Evolutionary conservation across 2,888 invertebrate species (phyloP).

Genomic region (Pomacea canaliculata): DNA sequence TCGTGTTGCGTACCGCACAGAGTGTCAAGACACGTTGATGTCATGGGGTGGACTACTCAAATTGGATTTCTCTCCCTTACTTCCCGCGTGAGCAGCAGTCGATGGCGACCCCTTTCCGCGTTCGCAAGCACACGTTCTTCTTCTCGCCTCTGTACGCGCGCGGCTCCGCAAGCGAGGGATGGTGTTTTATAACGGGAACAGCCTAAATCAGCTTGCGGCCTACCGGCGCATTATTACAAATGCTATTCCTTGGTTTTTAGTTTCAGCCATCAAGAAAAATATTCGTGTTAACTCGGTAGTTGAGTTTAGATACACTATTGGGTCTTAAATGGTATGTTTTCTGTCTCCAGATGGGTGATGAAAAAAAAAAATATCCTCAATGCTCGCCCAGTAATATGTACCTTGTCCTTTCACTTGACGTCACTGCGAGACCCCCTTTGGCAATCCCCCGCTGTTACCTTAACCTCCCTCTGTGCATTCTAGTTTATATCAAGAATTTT

Average conservation of each 20-base stretch:
- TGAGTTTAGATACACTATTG: not conserved
- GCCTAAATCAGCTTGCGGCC: constrained; percentile 42
- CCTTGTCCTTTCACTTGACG: constrained; percentile 62
- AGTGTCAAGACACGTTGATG: constrained; percentile 35
- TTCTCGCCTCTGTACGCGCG: constrained; percentile 9
- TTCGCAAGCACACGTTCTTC: constrained; percentile 12
- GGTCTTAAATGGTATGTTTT: constrained; percentile 28
- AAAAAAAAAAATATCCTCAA: constrained; percentile 50
- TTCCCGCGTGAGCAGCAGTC: constrained; percentile 36
- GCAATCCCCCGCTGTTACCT: constrained; percentile 54
- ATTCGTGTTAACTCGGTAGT: not conserved
- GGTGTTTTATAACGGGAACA: constrained; percentile 67
- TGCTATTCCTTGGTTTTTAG: constrained; percentile 8
- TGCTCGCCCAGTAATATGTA: constrained; percentile 65
- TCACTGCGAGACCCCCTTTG: constrained; percentile 62
- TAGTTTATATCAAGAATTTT: not conserved
- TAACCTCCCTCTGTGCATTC: constrained; percentile 41
- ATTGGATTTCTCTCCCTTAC: constrained; percentile 39
- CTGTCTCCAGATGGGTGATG: constrained; percentile 37
- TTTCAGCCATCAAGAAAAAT: not conserved
- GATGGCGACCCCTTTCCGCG: constrained; percentile 36
- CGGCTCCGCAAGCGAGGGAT: constrained; percentile 45
- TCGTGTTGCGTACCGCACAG: constrained; percentile 15
- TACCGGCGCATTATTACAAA: constrained; percentile 16
- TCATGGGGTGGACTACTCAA: constrained; percentile 35